Evolutionary conservation across 2,888 invertebrate genomes (phyloP).

Genomic region (Unio pictorum): DNA sequence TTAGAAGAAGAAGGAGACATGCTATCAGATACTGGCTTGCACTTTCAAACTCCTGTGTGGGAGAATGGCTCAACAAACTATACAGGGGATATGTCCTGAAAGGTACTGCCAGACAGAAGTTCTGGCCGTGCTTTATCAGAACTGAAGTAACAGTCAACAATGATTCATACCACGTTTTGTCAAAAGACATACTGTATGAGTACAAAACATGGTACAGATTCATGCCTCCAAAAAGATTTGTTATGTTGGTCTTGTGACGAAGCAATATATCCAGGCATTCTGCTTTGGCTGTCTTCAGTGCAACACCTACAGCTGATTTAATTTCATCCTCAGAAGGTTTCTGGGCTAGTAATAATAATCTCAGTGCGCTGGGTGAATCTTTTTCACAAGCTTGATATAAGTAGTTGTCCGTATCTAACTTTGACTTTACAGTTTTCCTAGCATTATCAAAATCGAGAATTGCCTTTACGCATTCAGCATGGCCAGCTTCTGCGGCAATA

Average conservation of each 20-base stretch:
- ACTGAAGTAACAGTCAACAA: constrained; percentile 56
- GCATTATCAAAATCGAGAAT: constrained; percentile 46
- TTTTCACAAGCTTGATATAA: constrained; percentile 54
- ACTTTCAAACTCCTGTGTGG: constrained; percentile 47
- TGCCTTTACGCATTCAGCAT: constrained; percentile 50
- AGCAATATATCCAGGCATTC: constrained; percentile 60
- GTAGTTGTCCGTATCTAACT: constrained; percentile 29
- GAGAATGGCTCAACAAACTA: constrained; percentile 55
- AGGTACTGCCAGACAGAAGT: constrained; percentile 49
- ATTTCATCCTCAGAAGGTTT: constrained; percentile 34
- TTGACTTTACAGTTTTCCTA: constrained; percentile 14
- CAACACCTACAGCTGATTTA: constrained; percentile 53
- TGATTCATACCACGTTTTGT: constrained; percentile 49
- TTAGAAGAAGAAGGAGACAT: constrained; percentile 45
- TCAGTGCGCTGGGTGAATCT: constrained; percentile 54
- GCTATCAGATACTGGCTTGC: constrained; percentile 47
- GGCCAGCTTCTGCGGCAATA: constrained; percentile 53
- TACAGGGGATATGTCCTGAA: constrained; percentile 63
- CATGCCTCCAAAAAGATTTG: constrained; percentile 54
- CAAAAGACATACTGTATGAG: constrained; percentile 55
- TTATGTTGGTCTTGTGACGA: constrained; percentile 36
- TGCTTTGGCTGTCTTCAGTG: constrained; percentile 52
- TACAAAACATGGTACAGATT: constrained; percentile 64
- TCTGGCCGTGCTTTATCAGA: constrained; percentile 51
- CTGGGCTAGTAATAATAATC: constrained; percentile 44